Evolutionary conservation across 2,113 vertebrate species (phyloP).

Genomic region (Channa maculata): DNA sequence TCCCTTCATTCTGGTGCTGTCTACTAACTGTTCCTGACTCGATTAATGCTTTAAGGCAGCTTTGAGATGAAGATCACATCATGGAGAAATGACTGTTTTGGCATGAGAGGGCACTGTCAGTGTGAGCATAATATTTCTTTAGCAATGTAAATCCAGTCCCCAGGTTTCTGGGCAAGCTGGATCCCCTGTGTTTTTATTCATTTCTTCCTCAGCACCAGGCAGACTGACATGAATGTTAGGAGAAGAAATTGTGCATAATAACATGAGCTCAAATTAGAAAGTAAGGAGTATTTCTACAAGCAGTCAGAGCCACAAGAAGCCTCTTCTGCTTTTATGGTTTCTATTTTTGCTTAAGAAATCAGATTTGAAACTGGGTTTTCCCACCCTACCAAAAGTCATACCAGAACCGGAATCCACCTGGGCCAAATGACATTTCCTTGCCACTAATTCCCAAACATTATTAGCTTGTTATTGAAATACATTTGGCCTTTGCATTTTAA

Average conservation of each 20-base stretch:
- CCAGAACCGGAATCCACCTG: slow-evolving; percentile 37
- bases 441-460: slow-evolving; percentile 29
- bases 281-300: not conserved
- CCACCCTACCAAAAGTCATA: slow-evolving; percentile 43
- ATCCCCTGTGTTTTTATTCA: not conserved
- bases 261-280: slow-evolving; percentile 9
- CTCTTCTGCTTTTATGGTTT: slow-evolving; percentile 11
- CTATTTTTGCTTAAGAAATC: slow-evolving; percentile 31
- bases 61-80: slow-evolving; percentile 19
- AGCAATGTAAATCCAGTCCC: slow-evolving; percentile 20
- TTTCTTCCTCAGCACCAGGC: not conserved
- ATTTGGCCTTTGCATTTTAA: slow-evolving; percentile 9
- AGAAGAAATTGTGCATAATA: not conserved
- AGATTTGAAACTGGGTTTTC: slow-evolving; percentile 24
- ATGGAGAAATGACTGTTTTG: slow-evolving; percentile 25
- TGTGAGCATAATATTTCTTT: slow-evolving; percentile 42
- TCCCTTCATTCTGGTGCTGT: not conserved
- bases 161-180: not conserved
- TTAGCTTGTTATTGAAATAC: slow-evolving; percentile 42
- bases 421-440: slow-evolving; percentile 50
- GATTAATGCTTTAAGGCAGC: slow-evolving; percentile 37
- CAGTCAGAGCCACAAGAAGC: slow-evolving; percentile 3
- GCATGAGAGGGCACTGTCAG: not conserved
- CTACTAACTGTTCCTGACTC: slow-evolving; percentile 2
- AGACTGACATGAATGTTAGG: not conserved